Base-by-base conservation (phyloP, 2,888 invertebrate species). In the Dyspetes luteomarginatus region DNA sequence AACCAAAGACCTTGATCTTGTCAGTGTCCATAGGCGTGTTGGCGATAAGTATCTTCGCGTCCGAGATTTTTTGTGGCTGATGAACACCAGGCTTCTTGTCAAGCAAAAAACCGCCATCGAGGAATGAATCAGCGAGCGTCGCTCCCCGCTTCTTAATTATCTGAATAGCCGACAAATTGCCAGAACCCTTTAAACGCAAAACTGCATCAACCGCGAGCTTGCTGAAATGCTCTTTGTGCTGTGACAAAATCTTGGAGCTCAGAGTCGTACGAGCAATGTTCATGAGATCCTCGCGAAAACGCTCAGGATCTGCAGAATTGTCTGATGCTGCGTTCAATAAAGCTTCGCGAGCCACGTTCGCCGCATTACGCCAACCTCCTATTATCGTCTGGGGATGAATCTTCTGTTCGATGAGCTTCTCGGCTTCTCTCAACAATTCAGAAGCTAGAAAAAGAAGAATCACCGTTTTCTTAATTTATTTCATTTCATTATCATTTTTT, bases 11-110 rank as follows among this genome's bases (percentile, higher is more conserved):
- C 94, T 99, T 99, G 86, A 99, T 98, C 93, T 99, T 99, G 91
- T 99, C 99, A 0, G 99, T 98, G 93, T 99, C 99, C 99, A 99
- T 99, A 0, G 99, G 98, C 7, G 99, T 99, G 92, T 99, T 99
- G 9, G 99, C 99, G 88, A 99, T 98, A 24, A 99, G 94, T 89
- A 99, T 99, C 90, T 95, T 97, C 0, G 99, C 99, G 90, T 99
- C 98, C 90, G 98, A 98, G 85, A 99, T 93, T 85, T 96, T 94
- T 91, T 98, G 98, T 0, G 99, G 99, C 92, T 99, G 99, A 93
- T 99, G 98, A 26, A 99, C 96, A 82, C 99, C 99, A 26, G 98
- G 96, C 93, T 97, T 98, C 92, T 99, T 99, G 92, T 99, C 98
- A 84, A 99, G 93, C 75, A 99, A 93, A 91, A 99, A 99, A 84